Conservation (phyloP, 2,888 invertebrate species). For the Agonopterix alstromeriana region DNA sequence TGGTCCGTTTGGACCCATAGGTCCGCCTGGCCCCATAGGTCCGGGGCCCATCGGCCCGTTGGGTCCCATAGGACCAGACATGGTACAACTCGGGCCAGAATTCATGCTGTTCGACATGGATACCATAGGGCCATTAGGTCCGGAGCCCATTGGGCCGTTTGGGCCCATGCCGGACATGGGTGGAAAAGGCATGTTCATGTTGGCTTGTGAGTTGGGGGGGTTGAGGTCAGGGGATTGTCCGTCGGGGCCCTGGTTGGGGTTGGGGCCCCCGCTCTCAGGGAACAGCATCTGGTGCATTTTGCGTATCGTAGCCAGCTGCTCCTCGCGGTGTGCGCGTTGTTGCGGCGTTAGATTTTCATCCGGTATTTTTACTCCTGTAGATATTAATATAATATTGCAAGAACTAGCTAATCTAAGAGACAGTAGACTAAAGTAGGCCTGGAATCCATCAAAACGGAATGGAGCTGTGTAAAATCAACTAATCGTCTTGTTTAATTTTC, state of each 20-base stretch:
- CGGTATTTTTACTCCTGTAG: constrained; percentile 89
- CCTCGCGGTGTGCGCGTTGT: constrained; percentile 95
- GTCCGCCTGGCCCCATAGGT: constrained; percentile 44
- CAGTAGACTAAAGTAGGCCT: too few species aligned
- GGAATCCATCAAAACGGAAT: too few species aligned
- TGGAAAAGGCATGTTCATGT: constrained; percentile 61
- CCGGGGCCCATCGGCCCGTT: constrained; percentile 44
- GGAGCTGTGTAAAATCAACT: too few species aligned
- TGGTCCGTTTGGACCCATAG: constrained; percentile 52
- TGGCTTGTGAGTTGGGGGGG: constrained; percentile 57
- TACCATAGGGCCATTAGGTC: constrained; percentile 66
- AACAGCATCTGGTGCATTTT: constrained; percentile 96
- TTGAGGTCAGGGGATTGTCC: constrained; percentile 51
- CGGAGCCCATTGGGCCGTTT: constrained; percentile 60
- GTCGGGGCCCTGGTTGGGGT: constrained; percentile 47
- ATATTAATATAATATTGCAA: background rate
- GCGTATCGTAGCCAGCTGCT: constrained; percentile 91
- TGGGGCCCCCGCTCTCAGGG: constrained; percentile 81
- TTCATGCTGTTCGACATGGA: constrained; percentile 65
- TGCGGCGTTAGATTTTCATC: constrained; percentile 98
- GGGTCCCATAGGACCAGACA: constrained; percentile 63
- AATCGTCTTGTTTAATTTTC: too few species aligned
- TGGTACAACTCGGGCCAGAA: constrained; percentile 66
- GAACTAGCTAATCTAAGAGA: too few species aligned
- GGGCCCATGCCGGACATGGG: constrained; percentile 59